Evolutionary conservation across 2,797 vertebrate species (phyloP).

Genomic region (Dromococcyx pavoninus): DNA sequence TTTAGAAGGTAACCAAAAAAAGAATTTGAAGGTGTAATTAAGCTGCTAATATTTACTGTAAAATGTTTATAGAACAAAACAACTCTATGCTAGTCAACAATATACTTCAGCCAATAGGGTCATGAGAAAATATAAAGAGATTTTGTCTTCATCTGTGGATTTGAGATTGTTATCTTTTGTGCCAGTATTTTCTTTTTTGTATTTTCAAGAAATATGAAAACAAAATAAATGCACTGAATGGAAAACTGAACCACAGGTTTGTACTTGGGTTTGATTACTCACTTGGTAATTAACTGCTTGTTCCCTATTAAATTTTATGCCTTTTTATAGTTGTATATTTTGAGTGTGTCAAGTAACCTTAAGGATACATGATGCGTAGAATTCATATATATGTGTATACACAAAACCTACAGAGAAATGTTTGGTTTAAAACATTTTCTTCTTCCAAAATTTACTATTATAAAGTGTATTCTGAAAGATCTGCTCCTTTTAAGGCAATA

Average conservation of each 20-base stretch:
- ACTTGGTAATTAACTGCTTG: neutral
- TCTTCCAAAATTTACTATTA: neutral
- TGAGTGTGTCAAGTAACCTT: neutral
- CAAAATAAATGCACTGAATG: neutral
- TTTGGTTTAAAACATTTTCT: neutral
- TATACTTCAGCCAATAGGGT: neutral
- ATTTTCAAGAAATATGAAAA: neutral
- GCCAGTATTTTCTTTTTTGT: neutral
- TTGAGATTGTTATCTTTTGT: neutral
- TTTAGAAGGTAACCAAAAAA: conserved; percentile 26
- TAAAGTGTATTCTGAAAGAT: neutral
- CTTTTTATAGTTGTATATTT: neutral
- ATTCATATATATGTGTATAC: neutral
- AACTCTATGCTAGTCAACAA: neutral
- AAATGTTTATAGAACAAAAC: neutral
- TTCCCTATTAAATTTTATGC: neutral
- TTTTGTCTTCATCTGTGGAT: conserved; percentile 14
- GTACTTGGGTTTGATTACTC: neutral
- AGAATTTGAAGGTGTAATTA: conserved; percentile 38
- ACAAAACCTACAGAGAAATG: neutral
- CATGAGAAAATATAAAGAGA: neutral
- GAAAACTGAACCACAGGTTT: neutral
- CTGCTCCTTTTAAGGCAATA: neutral
- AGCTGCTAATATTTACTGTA: conserved; percentile 34
- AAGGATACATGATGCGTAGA: neutral